Evolutionary conservation across 2,888 invertebrate genomes (phyloP), one percentile per base, ranked within the genome.

Genomic region (Schizotus pectinicornis): DNA sequence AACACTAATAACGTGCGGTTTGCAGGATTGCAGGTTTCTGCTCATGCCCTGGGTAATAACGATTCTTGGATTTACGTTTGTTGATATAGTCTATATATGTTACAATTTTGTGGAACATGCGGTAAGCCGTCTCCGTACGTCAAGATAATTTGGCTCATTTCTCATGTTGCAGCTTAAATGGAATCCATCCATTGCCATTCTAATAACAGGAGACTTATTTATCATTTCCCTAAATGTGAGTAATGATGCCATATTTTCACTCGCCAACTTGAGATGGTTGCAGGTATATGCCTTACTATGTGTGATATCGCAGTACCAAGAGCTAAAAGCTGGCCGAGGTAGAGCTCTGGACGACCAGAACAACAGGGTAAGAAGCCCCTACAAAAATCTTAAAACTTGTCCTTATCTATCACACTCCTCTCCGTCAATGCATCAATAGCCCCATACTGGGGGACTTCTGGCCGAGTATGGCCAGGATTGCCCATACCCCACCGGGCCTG

Each of bases 281-380:
- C 83, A 94, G 93, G 81, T 90, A 34, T 94, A 94, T 79, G 88
- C 90, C 62, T 81, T 92, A 77, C 83, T 93, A 56, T 93, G 93
- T 81, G 93, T 94, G 55, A 85, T 92, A 73, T 93, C 93, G 3
- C 93, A 93, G 78, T 92, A 91, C 74, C 94, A 94, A 79, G 92
- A 92, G 73, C 89, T 91, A 73, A 80, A 84, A 58, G 87, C 84
- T 6, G 90, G 91, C 3, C 82, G 90, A 47, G 92, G 91, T 12
- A 88, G 89, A 42, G 88, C 88, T 2, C 83, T 85, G 47, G 86
- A 88, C 68, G 88, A 89, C 70, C 82, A 84, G 75, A 84, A 85
- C 76, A 77, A 80, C 68, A 77, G 82, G 79, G 85, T 85, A 77
- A 80, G 81, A 76, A 53, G 9, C 22, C 31, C 12, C 12, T 11